phyloP scores from a whole-genome alignment of 2,888 invertebrate species.

The Noctua janthina region DNA sequence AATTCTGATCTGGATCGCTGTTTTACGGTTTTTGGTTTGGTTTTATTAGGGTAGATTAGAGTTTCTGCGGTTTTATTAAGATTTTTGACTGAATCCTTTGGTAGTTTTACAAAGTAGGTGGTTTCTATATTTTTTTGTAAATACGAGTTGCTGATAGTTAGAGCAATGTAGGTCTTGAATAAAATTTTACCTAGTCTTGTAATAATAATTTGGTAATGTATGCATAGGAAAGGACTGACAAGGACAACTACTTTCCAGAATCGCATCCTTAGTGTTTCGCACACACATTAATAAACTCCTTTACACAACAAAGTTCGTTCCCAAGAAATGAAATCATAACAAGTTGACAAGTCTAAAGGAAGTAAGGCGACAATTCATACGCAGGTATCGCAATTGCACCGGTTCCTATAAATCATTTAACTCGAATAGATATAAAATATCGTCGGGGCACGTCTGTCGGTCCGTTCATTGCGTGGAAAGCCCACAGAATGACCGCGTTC shows the following conservation, averaged over 20 bases:
- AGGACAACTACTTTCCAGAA: neutral
- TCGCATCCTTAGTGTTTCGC: neutral
- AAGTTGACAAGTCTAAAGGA: conserved; percentile 63
- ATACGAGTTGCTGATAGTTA: neutral
- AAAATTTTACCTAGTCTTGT: neutral
- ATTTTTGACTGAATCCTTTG: neutral
- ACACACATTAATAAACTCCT: conserved; percentile 22
- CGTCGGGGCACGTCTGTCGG: conserved; percentile 52
- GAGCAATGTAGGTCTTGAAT: too few relatives aligned
- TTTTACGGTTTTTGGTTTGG: neutral
- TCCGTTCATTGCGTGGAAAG: conserved; percentile 57
- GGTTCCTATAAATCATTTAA: conserved; percentile 83
- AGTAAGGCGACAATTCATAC: conserved; percentile 69
- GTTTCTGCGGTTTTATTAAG: neutral
- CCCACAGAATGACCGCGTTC: conserved; percentile 36
- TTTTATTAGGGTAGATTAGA: conserved; percentile 5
- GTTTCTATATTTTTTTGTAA: neutral
- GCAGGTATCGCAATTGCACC: conserved; percentile 83
- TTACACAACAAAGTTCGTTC: conserved; percentile 47
- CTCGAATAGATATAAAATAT: conserved; percentile 80
- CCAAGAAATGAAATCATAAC: conserved; percentile 62
- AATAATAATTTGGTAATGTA: neutral
- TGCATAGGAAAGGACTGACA: neutral
- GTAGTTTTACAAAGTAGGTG: too few relatives aligned
- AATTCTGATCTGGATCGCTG: conserved; percentile 49